Evolutionary conservation across 2,113 vertebrate species (phyloP), one percentile per base, ranked within the genome.

Genomic region (Setophaga kirtlandii): DNA sequence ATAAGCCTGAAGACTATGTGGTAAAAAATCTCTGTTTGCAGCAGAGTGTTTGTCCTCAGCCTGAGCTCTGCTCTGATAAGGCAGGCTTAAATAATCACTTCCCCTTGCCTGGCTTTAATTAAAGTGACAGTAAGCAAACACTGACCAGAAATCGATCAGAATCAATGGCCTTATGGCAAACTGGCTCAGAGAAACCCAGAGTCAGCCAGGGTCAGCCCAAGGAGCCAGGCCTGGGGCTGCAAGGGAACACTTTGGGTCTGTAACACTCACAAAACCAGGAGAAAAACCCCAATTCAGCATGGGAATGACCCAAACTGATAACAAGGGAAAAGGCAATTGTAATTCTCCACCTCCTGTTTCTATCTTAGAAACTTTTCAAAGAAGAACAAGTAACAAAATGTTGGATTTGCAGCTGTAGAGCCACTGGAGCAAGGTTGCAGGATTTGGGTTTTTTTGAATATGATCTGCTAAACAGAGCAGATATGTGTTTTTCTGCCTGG

Each of bases 1-100:
- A 94, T n/a, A 71, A 96, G 68, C 83, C 71, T 81, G 71, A 95
- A 75, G 90, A 92, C 47, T 37, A 5, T 9, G 20, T 30, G 15
- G 68, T 86, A 92, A 92, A 95, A 96, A 83, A 87, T 90, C 83
- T 44, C 82, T 81, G 67, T 81, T 95, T 93, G 82, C 85, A 95
- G 82, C 41, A 55, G 78, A 25, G 28, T 74, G 76, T 93, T 95
- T 90, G 87, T 92, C 68, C 87, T 93, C 85, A 75, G 71, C 68
- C 37, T 90, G 90, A 93, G 73, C 0, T 0, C 92, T 81, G 69
- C 55, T 78, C 93, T 95, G 96, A 96, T 97, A 96, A 96, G 76
- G 60, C 35, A 83, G 44, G 52, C 68, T 88, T 83, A 93, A 96
- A 83, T 92, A 93, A 96, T 96, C 71, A 74, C 93, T 78, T 95